Conservation (phyloP, 2,888 invertebrate genomes). For the Saturnia japonica region DNA sequence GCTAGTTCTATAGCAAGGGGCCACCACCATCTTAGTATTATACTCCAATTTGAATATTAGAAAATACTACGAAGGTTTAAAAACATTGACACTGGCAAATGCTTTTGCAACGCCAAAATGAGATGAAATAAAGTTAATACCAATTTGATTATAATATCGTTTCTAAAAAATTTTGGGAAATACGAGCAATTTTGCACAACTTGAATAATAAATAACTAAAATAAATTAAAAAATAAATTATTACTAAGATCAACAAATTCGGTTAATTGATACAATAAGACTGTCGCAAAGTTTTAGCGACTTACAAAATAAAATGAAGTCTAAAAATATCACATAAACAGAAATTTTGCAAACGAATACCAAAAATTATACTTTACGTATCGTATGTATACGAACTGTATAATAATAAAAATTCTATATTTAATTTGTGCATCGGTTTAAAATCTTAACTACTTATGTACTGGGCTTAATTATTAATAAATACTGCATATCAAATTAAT, state of each 20-base stretch:
- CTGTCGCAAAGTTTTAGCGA: neutral
- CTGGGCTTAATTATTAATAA: slow-evolving; percentile 19
- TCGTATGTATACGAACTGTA: neutral
- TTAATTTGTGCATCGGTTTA: slow-evolving; percentile 59
- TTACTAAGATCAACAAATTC: slow-evolving; percentile 11
- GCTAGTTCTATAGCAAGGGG: too few species aligned
- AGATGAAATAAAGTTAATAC: too few species aligned
- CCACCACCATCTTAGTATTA: too few species aligned
- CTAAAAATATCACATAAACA: neutral
- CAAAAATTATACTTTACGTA: slow-evolving; percentile 1
- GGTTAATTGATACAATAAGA: neutral
- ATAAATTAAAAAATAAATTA: neutral
- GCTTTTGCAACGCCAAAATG: too few species aligned
- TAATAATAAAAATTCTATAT: slow-evolving; percentile 34
- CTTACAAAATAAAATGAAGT: neutral
- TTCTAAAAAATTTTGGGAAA: neutral
- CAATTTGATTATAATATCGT: too few species aligned
- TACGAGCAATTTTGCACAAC: neutral
- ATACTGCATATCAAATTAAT: neutral
- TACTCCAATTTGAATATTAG: too few species aligned
- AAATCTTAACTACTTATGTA: slow-evolving; percentile 60
- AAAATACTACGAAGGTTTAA: too few species aligned
- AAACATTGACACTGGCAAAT: too few species aligned
- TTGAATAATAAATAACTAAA: neutral
- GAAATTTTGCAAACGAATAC: neutral